A percentile compares a stretch with the other conserved stretches of the same genome.
Evolutionary conservation across 2,797 vertebrate species (phyloP).

Genomic region (Simalia tracyae): DNA sequence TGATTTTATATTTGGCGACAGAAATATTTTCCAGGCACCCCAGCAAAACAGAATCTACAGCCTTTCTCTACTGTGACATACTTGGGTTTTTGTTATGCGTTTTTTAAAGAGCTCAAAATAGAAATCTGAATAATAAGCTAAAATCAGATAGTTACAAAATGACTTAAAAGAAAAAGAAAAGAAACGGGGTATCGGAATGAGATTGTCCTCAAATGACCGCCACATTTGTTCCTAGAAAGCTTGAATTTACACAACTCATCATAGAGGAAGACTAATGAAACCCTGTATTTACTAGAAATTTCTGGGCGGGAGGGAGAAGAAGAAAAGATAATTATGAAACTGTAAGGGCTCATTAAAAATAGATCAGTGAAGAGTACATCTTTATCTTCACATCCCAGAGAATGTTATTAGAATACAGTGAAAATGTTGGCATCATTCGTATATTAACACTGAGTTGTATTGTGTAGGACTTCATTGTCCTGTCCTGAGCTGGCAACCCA

Average conservation of each 20-base stretch:
- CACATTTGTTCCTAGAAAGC: background rate
- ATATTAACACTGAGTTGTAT: constrained; percentile 52
- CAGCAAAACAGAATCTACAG: background rate
- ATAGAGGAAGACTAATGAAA: constrained; percentile 38
- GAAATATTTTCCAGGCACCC: background rate
- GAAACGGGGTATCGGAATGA: background rate
- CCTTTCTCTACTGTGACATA: background rate
- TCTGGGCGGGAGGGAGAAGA: background rate
- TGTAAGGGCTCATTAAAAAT: constrained; percentile 43
- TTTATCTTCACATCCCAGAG: constrained; percentile 12
- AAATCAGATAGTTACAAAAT: background rate
- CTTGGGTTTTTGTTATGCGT: background rate
- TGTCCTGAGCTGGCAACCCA: constrained; percentile 60
- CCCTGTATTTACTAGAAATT: constrained; percentile 37
- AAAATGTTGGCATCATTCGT: constrained; percentile 53
- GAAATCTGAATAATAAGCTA: background rate
- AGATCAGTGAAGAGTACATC: background rate
- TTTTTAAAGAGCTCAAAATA: background rate
- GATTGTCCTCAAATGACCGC: background rate
- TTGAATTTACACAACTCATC: constrained; percentile 31
- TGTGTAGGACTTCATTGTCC: constrained; percentile 58
- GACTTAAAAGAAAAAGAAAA: background rate
- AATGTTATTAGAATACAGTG: constrained; percentile 40
- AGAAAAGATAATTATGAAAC: constrained; percentile 49
- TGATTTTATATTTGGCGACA: background rate